These are phyloP conservation scores for Geococcyx californianus DNA, from an alignment of 2,113 vertebrate genomes.

Conservation along the genomic window DNA sequence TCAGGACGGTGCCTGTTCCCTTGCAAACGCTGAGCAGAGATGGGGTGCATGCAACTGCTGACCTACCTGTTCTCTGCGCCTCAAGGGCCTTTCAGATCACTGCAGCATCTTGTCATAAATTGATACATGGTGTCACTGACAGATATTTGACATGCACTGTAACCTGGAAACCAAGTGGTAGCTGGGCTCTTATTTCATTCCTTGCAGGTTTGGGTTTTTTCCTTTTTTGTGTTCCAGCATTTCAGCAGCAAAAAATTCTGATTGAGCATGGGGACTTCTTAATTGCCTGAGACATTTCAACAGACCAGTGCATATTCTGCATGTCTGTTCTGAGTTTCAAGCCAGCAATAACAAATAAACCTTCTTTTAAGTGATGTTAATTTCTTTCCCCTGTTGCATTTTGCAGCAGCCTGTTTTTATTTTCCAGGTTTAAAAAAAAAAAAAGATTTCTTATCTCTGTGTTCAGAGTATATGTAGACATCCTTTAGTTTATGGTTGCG, in stretches of 20 bases:
- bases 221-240: conserved; percentile 69
- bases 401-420: conserved; percentile 66
- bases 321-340: conserved; percentile 58
- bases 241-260: conserved; percentile 70
- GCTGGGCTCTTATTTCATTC: conserved; percentile 73
- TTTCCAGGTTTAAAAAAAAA: conserved; percentile 56
- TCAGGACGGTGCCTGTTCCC: not conserved
- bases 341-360: conserved; percentile 54
- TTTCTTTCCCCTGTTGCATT: conserved; percentile 64
- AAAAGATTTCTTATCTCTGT: conserved; percentile 37
- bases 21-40: not conserved
- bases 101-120: conserved; percentile 68
- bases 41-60: conserved; percentile 55
- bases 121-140: conserved; percentile 71
- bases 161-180: conserved; percentile 70
- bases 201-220: conserved; percentile 59
- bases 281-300: conserved; percentile 67
- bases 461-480: conserved; percentile 64
- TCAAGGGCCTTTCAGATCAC: conserved; percentile 74
- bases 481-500: conserved; percentile 66
- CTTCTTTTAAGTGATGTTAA: conserved; percentile 69
- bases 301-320: conserved; percentile 48
- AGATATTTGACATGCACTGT: conserved; percentile 70
- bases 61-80: conserved; percentile 80
- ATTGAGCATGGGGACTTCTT: conserved; percentile 51